These are phyloP conservation scores for Crotalus tigris DNA, from an alignment of 2,113 vertebrate species.

Conservation along the genomic window DNA sequence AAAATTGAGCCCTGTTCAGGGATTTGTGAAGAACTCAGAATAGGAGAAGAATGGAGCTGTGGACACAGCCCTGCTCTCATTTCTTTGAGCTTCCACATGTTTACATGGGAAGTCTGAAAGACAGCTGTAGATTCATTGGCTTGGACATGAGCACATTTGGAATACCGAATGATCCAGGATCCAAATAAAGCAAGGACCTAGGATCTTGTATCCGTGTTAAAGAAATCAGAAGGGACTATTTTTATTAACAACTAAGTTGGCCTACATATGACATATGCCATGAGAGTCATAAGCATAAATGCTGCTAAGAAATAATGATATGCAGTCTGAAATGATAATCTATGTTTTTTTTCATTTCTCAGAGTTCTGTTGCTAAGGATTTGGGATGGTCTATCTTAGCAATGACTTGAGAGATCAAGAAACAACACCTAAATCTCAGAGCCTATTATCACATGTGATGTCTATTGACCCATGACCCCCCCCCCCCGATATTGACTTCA, in stretches of 20 bases:
- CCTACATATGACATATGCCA: background rate
- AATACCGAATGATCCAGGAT: no score
- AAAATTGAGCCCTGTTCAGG: background rate
- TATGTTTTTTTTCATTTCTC: no score
- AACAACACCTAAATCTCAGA: background rate
- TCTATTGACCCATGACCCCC: background rate
- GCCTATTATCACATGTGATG: background rate
- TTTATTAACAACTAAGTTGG: background rate
- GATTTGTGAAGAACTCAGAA: background rate
- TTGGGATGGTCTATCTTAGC: background rate
- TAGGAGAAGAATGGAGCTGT: background rate
- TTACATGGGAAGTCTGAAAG: no score
- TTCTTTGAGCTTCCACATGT: background rate
- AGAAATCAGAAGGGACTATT: background rate
- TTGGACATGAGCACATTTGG: no score
- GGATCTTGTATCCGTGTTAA: no score
- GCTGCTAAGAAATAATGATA: background rate
- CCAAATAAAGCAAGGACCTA: no score
- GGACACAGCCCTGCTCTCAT: background rate
- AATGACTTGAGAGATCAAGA: background rate
- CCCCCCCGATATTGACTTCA: background rate
- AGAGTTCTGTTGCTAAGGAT: background rate
- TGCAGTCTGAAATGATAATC: background rate
- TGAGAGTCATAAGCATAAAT: background rate
- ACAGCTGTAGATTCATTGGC: no score